These are phyloP conservation scores for Ochotona princeps DNA, from an alignment of 2,113 vertebrate species.

Conservation along the genomic window DNA sequence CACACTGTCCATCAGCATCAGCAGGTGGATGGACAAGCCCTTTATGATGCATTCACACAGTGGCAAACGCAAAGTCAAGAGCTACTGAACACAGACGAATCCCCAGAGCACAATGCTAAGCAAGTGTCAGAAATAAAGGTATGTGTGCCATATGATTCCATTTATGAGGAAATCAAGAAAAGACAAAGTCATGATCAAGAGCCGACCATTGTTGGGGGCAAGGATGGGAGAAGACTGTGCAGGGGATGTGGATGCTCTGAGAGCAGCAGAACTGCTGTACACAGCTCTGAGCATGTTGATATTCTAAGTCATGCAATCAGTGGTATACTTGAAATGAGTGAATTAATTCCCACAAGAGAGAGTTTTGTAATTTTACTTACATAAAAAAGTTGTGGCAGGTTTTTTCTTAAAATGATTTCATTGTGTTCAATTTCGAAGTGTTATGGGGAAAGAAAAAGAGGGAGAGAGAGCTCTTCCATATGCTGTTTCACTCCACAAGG, in stretches of 20 bases:
- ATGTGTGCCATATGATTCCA: background rate
- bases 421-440: too few species aligned
- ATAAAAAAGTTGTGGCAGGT: too few species aligned
- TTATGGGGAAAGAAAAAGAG: too few species aligned
- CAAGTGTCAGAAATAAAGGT: background rate
- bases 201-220: background rate
- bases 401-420: too few species aligned
- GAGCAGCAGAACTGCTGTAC: background rate
- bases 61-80: background rate
- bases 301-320: background rate
- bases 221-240: background rate
- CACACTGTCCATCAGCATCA: background rate
- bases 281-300: background rate
- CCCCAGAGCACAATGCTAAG: background rate
- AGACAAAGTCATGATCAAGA: background rate
- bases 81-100: background rate
- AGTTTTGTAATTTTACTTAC: too few species aligned
- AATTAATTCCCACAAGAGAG: background rate
- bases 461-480: too few species aligned
- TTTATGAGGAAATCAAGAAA: background rate
- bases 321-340: background rate
- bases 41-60: background rate
- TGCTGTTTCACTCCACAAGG: too few species aligned
- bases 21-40: background rate
- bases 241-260: background rate